These are phyloP conservation scores for Tachuris rubrigastra DNA, from an alignment of 2,113 vertebrate species.

Conservation along the genomic window DNA sequence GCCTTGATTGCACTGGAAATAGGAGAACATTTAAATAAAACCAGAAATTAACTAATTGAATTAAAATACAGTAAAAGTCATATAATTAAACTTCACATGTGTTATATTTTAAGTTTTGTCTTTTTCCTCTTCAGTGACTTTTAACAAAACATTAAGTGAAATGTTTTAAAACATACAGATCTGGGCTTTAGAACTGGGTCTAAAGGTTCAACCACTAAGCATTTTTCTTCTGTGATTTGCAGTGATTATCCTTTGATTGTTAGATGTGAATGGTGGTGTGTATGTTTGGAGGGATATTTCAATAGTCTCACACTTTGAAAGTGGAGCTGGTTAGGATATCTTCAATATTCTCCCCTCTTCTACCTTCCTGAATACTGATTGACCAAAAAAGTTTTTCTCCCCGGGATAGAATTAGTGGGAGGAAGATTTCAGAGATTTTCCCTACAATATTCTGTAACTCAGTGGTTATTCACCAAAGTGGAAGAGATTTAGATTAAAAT, in stretches of 20 bases:
- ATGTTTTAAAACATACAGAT: neutral
- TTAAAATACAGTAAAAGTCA: neutral
- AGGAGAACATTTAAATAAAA: neutral
- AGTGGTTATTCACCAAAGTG: neutral
- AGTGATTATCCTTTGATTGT: neutral
- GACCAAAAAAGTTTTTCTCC: neutral
- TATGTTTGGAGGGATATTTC: neutral
- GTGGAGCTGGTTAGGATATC: neutral
- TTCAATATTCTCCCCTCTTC: neutral
- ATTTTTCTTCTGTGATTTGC: neutral
- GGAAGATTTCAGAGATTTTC: neutral
- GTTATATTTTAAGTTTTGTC: neutral
- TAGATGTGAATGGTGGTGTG: neutral
- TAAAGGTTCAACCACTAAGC: neutral
- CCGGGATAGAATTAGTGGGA: neutral
- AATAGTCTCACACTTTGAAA: neutral
- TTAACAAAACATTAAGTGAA: neutral
- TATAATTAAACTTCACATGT: rapidly evolving
- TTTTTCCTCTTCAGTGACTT: neutral
- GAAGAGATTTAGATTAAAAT: slow-evolving; percentile 4
- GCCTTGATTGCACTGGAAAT: neutral
- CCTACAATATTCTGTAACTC: neutral
- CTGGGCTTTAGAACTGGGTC: neutral
- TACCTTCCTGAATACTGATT: neutral
- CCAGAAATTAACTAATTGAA: neutral